These are phyloP conservation scores for Elymnias hypermnestra DNA, from an alignment of 1,140 invertebrate genomes.

Conservation along the genomic window DNA sequence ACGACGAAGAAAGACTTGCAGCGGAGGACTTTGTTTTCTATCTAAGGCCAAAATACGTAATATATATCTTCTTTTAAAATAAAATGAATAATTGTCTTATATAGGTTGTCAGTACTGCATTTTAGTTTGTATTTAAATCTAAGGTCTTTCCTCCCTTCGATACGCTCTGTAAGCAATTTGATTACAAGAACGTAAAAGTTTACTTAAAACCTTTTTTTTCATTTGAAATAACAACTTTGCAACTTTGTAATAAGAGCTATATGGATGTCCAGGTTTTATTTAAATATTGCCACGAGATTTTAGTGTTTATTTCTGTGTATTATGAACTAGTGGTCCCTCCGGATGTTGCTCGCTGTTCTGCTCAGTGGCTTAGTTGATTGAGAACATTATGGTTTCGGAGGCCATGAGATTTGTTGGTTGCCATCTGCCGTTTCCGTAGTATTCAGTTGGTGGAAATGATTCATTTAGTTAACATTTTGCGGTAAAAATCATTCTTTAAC, in stretches of 20 bases:
- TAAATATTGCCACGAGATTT: background rate
- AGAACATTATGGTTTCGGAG: slow-evolving; percentile 41
- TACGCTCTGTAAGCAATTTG: slow-evolving; percentile 13
- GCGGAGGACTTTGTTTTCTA: too few relatives aligned
- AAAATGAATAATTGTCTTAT: too few relatives aligned
- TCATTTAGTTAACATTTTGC: background rate
- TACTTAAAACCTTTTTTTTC: background rate
- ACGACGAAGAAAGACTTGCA: too few relatives aligned
- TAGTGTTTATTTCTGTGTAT: background rate
- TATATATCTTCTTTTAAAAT: too few relatives aligned
- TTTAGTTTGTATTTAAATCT: too few relatives aligned
- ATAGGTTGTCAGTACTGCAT: too few relatives aligned
- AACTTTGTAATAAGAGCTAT: background rate
- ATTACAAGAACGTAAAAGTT: slow-evolving; percentile 4
- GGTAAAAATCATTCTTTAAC: slow-evolving; percentile 1
- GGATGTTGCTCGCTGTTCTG: slow-evolving; percentile 33
- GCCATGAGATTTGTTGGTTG: slow-evolving; percentile 23
- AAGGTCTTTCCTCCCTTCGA: slow-evolving; percentile 6
- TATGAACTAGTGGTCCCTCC: background rate
- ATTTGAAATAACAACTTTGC: slow-evolving; percentile 1
- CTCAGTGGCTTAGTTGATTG: slow-evolving; percentile 35
- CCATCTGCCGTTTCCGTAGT: slow-evolving; percentile 34
- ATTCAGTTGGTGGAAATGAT: background rate
- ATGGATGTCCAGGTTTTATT: background rate
- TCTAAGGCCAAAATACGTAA: too few relatives aligned